phyloP scores from a whole-genome alignment of 53 echinoderm and acorn worm species.

The Apostichopus leukothele region DNA sequence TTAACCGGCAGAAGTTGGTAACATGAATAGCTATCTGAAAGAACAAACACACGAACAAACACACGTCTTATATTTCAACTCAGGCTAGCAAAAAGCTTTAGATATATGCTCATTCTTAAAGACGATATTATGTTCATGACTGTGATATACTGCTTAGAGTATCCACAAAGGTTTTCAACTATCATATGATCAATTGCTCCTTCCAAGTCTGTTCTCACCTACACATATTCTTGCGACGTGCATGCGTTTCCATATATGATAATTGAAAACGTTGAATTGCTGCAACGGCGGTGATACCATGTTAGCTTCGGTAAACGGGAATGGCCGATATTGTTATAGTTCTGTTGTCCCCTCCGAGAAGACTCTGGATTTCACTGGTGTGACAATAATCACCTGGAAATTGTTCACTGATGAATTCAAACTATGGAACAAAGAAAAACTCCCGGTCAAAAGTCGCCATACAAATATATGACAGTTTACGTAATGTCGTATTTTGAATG shows the following conservation, averaged over 20 bases:
- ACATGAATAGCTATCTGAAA: constrained; percentile 60
- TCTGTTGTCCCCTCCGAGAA: constrained; percentile 57
- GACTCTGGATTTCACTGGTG: constrained; percentile 28
- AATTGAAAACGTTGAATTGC: constrained; percentile 57
- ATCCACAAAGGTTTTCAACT: no score
- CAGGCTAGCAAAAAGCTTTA: no score
- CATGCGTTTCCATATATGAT: constrained; percentile 23
- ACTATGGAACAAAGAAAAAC: not conserved
- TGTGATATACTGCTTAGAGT: no score
- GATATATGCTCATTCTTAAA: no score
- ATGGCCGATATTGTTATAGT: constrained; percentile 41
- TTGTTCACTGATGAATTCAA: not conserved
- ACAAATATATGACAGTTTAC: no score
- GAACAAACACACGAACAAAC: no score
- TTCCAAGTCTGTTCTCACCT: constrained; percentile 41
- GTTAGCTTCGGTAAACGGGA: constrained; percentile 48
- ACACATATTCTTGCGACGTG: not conserved
- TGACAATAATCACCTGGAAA: constrained; percentile 55
- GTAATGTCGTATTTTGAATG: no score
- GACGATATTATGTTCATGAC: no score
- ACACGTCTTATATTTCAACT: no score
- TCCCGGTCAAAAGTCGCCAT: no score
- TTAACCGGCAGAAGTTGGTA: constrained; percentile 50
- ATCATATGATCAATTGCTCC: no score
- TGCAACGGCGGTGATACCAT: constrained; percentile 53